Evolutionary conservation across 2,888 invertebrate species (phyloP).

Genomic region (Macropis europaea): DNA sequence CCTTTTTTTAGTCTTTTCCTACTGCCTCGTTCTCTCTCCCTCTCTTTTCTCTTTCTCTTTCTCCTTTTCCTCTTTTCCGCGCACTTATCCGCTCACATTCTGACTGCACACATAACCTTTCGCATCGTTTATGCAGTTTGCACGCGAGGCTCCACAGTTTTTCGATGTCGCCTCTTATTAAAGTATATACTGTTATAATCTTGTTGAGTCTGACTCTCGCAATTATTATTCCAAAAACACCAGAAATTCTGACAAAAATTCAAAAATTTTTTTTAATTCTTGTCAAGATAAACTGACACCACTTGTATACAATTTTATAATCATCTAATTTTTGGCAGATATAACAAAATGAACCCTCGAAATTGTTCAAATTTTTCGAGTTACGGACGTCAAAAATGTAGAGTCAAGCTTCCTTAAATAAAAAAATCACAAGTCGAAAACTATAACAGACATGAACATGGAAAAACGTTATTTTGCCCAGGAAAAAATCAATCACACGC

Average conservation of each 20-base stretch:
- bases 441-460: too few relatives aligned
- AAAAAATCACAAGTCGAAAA: too few relatives aligned
- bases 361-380: too few relatives aligned
- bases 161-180: constrained; percentile 23
- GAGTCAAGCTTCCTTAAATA: too few relatives aligned
- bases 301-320: too few relatives aligned
- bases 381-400: too few relatives aligned
- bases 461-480: too few relatives aligned
- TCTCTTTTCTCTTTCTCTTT: constrained; percentile 4
- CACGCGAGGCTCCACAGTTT: constrained; percentile 39
- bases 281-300: too few relatives aligned
- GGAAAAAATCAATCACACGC: too few relatives aligned
- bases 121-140: constrained; percentile 52
- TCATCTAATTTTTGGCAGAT: too few relatives aligned
- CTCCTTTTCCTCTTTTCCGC: constrained; percentile 12
- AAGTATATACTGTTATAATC: constrained; percentile 28
- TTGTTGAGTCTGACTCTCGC: neutral
- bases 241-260: neutral
- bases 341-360: too few relatives aligned
- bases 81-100: constrained; percentile 24
- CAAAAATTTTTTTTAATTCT: neutral
- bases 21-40: constrained; percentile 15
- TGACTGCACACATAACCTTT: constrained; percentile 37
- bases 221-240: too few relatives aligned
- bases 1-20: constrained; percentile 32